Evolutionary conservation across 2,797 vertebrate species (phyloP).

Genomic region (Acrossocheilus fasciatus): DNA sequence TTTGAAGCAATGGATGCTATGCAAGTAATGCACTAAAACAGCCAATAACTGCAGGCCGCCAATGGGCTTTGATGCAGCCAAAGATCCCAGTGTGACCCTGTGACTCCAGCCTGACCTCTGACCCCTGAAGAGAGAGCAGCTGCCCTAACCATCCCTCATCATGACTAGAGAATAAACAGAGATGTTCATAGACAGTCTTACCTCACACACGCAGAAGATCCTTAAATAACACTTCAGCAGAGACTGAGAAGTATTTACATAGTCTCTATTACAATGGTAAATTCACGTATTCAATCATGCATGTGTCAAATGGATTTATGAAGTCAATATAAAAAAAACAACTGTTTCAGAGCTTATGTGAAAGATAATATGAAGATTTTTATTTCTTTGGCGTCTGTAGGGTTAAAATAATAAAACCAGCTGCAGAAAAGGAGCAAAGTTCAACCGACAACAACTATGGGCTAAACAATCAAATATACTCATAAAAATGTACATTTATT

Average conservation of each 20-base stretch:
- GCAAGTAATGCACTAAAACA: constrained; percentile 31
- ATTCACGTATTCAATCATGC: not conserved
- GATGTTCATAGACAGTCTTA: constrained; percentile 31
- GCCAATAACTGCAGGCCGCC: constrained; percentile 34
- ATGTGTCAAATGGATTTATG: constrained; percentile 20
- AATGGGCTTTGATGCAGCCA: constrained; percentile 47
- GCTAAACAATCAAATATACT: not conserved
- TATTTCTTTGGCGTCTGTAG: not conserved
- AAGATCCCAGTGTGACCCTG: constrained; percentile 25
- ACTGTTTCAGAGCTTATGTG: not conserved
- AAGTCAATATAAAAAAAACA: constrained; percentile 13
- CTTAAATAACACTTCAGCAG: constrained; percentile 30
- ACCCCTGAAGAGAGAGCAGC: constrained; percentile 65
- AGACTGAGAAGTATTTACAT: constrained; percentile 13
- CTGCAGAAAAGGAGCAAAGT: not conserved
- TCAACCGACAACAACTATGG: not conserved
- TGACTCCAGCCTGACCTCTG: constrained; percentile 36
- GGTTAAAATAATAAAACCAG: not conserved
- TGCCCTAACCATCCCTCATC: constrained; percentile 53
- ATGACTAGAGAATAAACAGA: constrained; percentile 39
- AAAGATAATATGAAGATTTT: constrained; percentile 2
- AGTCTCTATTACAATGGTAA: constrained; percentile 1
- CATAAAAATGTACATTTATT: not conserved
- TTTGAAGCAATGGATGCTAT: constrained; percentile 21
- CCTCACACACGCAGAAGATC: constrained; percentile 25